Percentiles rank a stretch among this genome's conserved stretches.
phyloP scores from a whole-genome alignment of 2,888 invertebrate species.

The Rhimphoctona megacephalus region DNA sequence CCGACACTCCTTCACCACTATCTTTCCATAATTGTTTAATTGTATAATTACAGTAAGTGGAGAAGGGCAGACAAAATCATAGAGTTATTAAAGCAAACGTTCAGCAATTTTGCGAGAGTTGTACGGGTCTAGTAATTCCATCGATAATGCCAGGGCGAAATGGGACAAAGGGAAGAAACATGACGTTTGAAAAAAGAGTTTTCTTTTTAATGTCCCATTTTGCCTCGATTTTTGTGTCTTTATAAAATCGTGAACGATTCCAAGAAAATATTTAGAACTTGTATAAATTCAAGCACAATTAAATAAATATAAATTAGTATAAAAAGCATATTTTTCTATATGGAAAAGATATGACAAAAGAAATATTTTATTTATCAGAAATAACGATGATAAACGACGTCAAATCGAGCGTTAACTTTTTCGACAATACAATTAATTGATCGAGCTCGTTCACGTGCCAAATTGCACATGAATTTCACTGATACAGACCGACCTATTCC shows the following conservation, averaged over 20 bases:
- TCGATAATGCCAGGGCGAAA: neutral
- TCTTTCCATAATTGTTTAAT: constrained; percentile 45
- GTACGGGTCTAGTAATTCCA: neutral
- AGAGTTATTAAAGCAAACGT: constrained; percentile 40
- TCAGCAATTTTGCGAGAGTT: neutral
- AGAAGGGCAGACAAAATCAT: neutral
- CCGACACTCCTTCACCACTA: neutral
- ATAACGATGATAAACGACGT: constrained; percentile 22
- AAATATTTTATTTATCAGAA: neutral
- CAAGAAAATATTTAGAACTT: neutral
- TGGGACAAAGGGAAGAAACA: neutral
- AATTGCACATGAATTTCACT: constrained; percentile 10
- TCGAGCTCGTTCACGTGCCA: constrained; percentile 21
- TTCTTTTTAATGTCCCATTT: neutral
- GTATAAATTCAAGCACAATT: neutral
- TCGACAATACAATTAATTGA: constrained; percentile 55
- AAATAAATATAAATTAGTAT: neutral
- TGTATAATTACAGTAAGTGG: constrained; percentile 34
- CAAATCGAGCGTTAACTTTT: constrained; percentile 2
- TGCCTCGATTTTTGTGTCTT: neutral
- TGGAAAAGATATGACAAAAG: neutral
- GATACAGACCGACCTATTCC: neutral
- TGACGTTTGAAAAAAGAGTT: neutral
- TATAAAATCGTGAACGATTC: neutral
- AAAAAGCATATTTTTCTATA: neutral